Base-by-base conservation (phyloP, 2,888 invertebrate species). In the Ormia ochracea region DNA sequence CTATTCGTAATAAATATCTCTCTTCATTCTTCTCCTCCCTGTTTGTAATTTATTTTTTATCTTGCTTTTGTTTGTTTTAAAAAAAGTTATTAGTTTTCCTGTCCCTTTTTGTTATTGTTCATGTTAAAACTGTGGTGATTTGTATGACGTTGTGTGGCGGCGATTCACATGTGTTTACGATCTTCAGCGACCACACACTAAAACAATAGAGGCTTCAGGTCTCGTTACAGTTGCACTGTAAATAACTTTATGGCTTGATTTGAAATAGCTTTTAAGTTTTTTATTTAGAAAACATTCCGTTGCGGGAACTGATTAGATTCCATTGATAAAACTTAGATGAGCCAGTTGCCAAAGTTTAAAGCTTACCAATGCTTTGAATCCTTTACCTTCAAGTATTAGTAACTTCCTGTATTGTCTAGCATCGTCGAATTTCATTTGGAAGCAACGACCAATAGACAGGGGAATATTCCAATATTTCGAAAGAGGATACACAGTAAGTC, bases 141-240 rank as follows among this genome's bases (percentile, higher is more conserved):
- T 58, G 69, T 70, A 33, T 63, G 54, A 31, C 52, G 56, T 56
- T 65, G 66, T 72, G 52, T 54, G 61, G 33, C 50, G 33, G 65
- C 50, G 36, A 59, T 61, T 59, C 43, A 66, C 74, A 66, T 74
- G 50, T 74, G 74, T 74, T 59, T 66, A 48, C 36, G 45, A 50
- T 48, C 21, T 73, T 65, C 50, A 36, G 48, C 50, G 58, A 58
- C 65, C 74, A 58, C 58, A 31, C 56, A 54, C 17, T 36, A 43
- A 63, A 52, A 68, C 54, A 68, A 65, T 61, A 23, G 9, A 21
- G 61, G 70, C 69, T 59, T 28, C 17, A n/a, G 19, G 28, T 59
- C n/a, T 45, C 10, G n/a, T 14, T 14, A 4, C 14, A 36, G 3
- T 26, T 48, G 28, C 56, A 73, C 63, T 26, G 19, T 4, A 38